Evolutionary conservation across 1,140 invertebrate species (phyloP), one percentile per base, ranked within the genome.

Genomic region (Zaprionus camerounensis): DNA sequence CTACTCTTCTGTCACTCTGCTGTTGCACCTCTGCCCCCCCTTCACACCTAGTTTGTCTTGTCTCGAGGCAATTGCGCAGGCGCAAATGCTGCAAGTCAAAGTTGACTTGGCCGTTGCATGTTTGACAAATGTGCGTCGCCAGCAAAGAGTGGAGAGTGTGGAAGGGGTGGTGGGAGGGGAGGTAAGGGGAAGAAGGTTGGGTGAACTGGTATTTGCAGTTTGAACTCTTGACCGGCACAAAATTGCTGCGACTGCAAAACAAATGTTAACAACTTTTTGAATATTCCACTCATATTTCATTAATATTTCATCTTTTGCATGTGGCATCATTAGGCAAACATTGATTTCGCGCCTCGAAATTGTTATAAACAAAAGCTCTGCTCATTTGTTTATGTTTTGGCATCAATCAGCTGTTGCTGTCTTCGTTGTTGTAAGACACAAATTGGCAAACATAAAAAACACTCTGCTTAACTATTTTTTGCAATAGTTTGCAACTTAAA

Each of bases 251-350:
- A 46, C 9, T 46, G 44, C 44, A 49, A 22, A 56, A 59, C 28
- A 69, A 70, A 80, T 70, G 56, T 62, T 62, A 58, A 49, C 17
- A 49, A 22, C 6, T 44, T 3, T 9, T 44, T 44, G 7, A 7
- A 31, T 31, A 31, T 31, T 31, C 7, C 28, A 31, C 28, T 7
- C 3, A 17, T 46, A 17, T n/a, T 41, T 41, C 2, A 2, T 2
- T 13, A 78, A 81, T 81, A 34, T 34, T 34, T 81, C 81, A 77
- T 64, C 79, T 77, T 68, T 81, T 65, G 53, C 74, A 81, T 69
- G 15, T 15, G 53, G 7, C 63, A 58, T 66, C 70, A 72, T 72
- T 58, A 66, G 34, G 24, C 22, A 24, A 31, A 7, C 22, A 53
- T 56, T 49, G 31, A 61, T 81, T 26, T 49, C 28, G 49, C 41